phyloP scores from a whole-genome alignment of 2,113 vertebrate species.

The Corapipo altera region DNA sequence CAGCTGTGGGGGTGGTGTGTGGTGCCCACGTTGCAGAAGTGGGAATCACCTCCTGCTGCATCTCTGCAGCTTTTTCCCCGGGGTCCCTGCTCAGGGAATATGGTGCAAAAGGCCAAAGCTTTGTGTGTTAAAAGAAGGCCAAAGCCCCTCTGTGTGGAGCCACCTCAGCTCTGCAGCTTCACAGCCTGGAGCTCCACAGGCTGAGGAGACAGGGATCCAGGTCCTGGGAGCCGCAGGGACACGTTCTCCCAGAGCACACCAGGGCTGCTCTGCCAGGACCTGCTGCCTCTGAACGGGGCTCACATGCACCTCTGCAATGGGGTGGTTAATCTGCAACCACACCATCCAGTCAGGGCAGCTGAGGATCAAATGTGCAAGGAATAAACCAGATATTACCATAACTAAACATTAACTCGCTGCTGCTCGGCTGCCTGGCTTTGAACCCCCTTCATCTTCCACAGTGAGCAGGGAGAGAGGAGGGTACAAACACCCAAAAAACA shows the following conservation, averaged over 20 bases:
- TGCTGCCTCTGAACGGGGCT: not conserved
- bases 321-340: not conserved
- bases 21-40: accelerated
- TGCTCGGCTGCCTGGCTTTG: not conserved
- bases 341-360: not conserved
- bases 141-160: accelerated
- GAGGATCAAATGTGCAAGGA: not conserved
- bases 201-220: accelerated
- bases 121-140: no score
- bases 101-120: not conserved
- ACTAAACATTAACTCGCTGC: not conserved
- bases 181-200: not conserved
- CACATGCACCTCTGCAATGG: accelerated
- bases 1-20: not conserved
- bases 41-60: not conserved
- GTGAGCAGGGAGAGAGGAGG: not conserved
- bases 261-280: not conserved
- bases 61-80: not conserved
- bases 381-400: not conserved
- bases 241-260: accelerated
- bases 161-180: not conserved
- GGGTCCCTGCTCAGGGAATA: not conserved
- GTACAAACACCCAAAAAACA: accelerated
- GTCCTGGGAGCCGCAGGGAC: accelerated
- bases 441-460: not conserved